Percentiles rank a stretch among this genome's conserved stretches.
Evolutionary conservation across 2,797 vertebrate genomes (phyloP).

Genomic region (Nannoperca obscura): DNA sequence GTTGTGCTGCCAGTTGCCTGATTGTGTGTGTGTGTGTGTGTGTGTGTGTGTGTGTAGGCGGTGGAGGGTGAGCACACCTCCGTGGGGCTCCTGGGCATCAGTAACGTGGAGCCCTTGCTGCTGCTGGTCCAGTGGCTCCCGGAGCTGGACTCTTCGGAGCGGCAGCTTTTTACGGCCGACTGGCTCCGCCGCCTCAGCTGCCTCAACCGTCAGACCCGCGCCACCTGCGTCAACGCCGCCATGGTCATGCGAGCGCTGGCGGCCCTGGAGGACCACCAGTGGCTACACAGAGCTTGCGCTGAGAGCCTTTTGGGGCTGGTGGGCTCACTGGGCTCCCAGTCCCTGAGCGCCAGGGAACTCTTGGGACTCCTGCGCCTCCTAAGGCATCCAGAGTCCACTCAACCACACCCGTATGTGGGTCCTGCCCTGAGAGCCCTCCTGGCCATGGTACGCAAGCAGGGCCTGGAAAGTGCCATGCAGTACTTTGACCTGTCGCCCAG

Average conservation of each 20-base stretch:
- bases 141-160: conserved; percentile 91
- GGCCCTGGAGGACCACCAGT: conserved; percentile 83
- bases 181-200: conserved; percentile 95
- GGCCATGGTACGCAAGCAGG: conserved; percentile 93
- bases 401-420: conserved; percentile 87
- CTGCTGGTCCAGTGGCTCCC: conserved; percentile 97
- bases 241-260: conserved; percentile 91
- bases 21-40: conserved; percentile 7
- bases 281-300: conserved; percentile 88
- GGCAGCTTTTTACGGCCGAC: conserved; percentile 93
- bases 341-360: conserved; percentile 91
- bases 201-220: conserved; percentile 94
- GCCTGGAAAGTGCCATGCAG: conserved; percentile 93
- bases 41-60: conserved; percentile 77
- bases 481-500: conserved; percentile 95
- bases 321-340: conserved; percentile 94
- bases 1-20: not conserved
- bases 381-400: conserved; percentile 84
- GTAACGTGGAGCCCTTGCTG: conserved; percentile 95
- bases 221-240: conserved; percentile 93
- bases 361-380: conserved; percentile 89
- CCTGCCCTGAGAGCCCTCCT: conserved; percentile 90
- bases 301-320: conserved; percentile 93
- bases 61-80: conserved; percentile 97
- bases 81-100: conserved; percentile 95